These are phyloP conservation scores for Petroica traversi DNA, from an alignment of 2,113 vertebrate species.

Conservation along the genomic window DNA sequence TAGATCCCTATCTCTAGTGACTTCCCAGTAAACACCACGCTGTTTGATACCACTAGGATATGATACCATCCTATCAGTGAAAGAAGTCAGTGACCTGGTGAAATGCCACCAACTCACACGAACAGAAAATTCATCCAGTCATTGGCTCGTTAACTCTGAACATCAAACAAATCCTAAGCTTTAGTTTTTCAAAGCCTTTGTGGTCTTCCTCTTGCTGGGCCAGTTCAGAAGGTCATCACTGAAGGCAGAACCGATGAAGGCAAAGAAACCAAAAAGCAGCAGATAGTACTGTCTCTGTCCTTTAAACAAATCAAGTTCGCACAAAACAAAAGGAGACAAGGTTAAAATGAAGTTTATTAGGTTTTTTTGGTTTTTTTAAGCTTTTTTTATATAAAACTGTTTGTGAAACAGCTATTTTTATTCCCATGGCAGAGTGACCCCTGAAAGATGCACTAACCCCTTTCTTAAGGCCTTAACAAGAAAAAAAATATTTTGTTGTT, in stretches of 20 bases:
- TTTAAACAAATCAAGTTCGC: conserved; percentile 55
- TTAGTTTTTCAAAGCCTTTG: conserved; percentile 16
- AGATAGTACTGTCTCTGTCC: conserved; percentile 49
- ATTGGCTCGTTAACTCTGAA: neutral
- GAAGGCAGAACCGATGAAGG: conserved; percentile 44
- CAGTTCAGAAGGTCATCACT: conserved; percentile 13
- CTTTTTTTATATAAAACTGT: conserved; percentile 86
- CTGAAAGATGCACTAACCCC: conserved; percentile 85
- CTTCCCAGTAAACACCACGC: conserved; percentile 36
- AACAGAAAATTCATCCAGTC: conserved; percentile 27
- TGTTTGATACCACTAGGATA: neutral
- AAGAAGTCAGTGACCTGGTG: neutral
- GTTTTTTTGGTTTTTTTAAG: conserved; percentile 75
- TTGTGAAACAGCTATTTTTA: conserved; percentile 85
- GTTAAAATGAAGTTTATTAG: conserved; percentile 86
- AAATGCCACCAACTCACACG: neutral
- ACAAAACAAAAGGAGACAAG: conserved; percentile 76
- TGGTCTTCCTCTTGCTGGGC: conserved; percentile 21
- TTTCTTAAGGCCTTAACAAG: conserved; percentile 84
- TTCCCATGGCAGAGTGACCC: conserved; percentile 81
- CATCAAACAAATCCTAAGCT: conserved; percentile 22
- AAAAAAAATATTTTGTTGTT: conserved; percentile 36
- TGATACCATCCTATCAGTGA: neutral
- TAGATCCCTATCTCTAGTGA: conserved; percentile 8
- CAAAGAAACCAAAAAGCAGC: conserved; percentile 54